phyloP scores from a whole-genome alignment of 2,888 invertebrate species.

The Synanthedon andrenaeformis region DNA sequence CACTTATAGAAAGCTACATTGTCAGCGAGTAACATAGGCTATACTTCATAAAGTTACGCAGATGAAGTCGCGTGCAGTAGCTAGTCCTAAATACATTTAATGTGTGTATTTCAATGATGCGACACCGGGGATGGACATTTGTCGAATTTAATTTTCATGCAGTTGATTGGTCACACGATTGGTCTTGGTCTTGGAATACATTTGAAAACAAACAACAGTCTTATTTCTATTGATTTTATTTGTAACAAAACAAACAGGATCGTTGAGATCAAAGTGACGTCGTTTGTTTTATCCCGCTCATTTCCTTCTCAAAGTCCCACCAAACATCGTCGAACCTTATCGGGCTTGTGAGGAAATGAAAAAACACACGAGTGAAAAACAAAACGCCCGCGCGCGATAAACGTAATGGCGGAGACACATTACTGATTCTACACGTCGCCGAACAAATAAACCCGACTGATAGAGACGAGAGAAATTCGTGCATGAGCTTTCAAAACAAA shows the following conservation, averaged over 20 bases:
- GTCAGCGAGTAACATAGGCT: too few species aligned
- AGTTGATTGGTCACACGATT: too few species aligned
- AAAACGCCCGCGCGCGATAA: slow-evolving; percentile 14
- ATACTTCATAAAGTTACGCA: too few species aligned
- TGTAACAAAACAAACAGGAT: slow-evolving; percentile 30
- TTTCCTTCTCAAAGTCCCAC: slow-evolving; percentile 25
- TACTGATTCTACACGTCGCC: slow-evolving; percentile 25
- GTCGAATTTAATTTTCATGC: too few species aligned
- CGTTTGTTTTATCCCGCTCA: slow-evolving; percentile 32
- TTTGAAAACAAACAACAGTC: slow-evolving; percentile 15
- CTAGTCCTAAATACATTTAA: too few species aligned
- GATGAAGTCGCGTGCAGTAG: too few species aligned
- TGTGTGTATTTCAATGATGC: too few species aligned
- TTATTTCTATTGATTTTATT: slow-evolving; percentile 14
- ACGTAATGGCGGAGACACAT: slow-evolving; percentile 23
- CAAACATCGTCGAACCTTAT: slow-evolving; percentile 10
- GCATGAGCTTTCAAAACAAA: slow-evolving; percentile 40
- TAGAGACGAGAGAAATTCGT: slow-evolving; percentile 18
- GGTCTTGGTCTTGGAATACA: too few species aligned
- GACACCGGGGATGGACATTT: too few species aligned
- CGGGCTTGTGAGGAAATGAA: slow-evolving; percentile 9
- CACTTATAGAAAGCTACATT: too few species aligned
- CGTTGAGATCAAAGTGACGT: slow-evolving; percentile 30
- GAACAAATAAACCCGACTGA: slow-evolving; percentile 25
- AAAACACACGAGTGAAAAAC: slow-evolving; percentile 13